These are phyloP conservation scores for Ennomos erosarius DNA, from an alignment of 2,888 invertebrate species.

Conservation along the genomic window DNA sequence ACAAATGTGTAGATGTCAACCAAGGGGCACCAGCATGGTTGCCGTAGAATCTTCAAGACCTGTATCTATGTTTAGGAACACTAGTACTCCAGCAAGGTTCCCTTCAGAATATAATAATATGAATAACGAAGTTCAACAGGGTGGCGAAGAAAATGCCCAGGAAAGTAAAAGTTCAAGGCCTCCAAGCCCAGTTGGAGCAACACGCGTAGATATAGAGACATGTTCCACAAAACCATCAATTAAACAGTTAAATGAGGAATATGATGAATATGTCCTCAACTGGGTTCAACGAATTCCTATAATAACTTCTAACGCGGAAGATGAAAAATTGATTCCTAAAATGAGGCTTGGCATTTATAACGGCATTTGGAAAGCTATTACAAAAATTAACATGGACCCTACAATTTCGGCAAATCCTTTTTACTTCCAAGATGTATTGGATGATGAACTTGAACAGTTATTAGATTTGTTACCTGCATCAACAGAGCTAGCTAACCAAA, in stretches of 20 bases:
- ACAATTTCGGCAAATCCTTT: constrained; percentile 52
- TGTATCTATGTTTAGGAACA: constrained; percentile 15
- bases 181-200: neutral
- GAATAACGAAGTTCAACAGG: neutral
- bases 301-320: constrained; percentile 39
- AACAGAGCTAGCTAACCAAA: constrained; percentile 49
- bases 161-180: constrained; percentile 4
- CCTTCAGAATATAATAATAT: neutral
- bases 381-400: constrained; percentile 60
- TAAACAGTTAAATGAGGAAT: constrained; percentile 49
- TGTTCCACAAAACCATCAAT: constrained; percentile 12
- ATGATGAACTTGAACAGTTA: constrained; percentile 66
- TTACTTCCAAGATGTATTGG: constrained; percentile 63
- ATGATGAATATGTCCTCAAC: constrained; percentile 51
- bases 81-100: constrained; percentile 13
- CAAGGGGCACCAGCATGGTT: constrained; percentile 7
- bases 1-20: constrained; percentile 6
- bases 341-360: constrained; percentile 58
- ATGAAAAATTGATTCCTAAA: constrained; percentile 46
- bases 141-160: too few species aligned
- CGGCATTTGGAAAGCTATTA: constrained; percentile 61
- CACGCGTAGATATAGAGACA: too few species aligned
- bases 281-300: constrained; percentile 63
- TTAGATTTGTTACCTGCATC: constrained; percentile 58
- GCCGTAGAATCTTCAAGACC: constrained; percentile 14